These are phyloP conservation scores for Chrysaora quinquecirrha DNA, from an alignment of 30 jellyfish, hydroid and myxozoan genomes.

Conservation along the genomic window DNA sequence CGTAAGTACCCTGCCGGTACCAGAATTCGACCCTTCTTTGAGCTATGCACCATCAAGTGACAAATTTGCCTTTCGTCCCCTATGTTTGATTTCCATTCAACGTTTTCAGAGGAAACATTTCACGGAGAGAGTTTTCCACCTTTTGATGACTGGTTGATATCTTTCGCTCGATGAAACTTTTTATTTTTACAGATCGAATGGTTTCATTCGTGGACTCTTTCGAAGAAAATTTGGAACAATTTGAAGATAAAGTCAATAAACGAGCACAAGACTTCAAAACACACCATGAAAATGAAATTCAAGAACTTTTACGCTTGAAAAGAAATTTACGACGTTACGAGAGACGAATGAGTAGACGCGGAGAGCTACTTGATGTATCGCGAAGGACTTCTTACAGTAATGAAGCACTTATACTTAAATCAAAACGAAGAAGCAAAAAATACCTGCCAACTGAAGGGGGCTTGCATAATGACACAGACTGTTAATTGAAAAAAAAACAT, in stretches of 20 bases:
- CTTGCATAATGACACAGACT: too few species aligned
- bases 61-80: too few species aligned
- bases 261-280: not conserved
- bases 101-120: not conserved
- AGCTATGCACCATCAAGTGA: too few species aligned
- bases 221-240: not conserved
- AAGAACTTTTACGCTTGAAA: not conserved
- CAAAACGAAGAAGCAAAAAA: too few species aligned
- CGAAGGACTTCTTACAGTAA: too few species aligned
- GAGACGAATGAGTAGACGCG: not conserved
- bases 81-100: not conserved
- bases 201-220: slow-evolving; percentile 6
- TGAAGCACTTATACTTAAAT: too few species aligned
- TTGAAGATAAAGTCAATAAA: not conserved
- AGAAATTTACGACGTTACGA: not conserved
- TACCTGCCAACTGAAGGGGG: too few species aligned
- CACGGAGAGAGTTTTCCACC: slow-evolving; percentile 10
- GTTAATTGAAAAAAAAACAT: too few species aligned
- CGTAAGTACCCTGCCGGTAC: not conserved
- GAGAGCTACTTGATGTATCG: too few species aligned
- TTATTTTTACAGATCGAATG: not conserved
- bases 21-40: not conserved
- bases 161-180: too few species aligned
- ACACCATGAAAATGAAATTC: not conserved
- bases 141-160: not conserved